Base-by-base conservation (phyloP, 1,140 invertebrate species). In the Thereuonema tuberculata region DNA sequence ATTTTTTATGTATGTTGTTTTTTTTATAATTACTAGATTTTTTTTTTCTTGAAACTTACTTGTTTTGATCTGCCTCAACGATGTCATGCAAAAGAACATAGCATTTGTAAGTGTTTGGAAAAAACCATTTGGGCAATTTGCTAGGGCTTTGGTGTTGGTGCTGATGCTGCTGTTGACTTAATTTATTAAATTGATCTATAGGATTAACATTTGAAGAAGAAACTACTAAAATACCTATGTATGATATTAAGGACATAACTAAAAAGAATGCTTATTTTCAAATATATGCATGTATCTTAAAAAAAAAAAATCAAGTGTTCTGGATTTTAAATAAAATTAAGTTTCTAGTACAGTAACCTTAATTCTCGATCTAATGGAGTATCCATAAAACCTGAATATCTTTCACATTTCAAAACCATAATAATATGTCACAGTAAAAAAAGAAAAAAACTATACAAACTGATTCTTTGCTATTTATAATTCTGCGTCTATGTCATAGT, bases 61-160 rank as follows among this genome's bases (percentile, higher is more conserved):
- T 82, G 37, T 76, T 71, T 43, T 69, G 73, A 63, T 85, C 80
- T 65, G 80, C 80, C 64, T 79, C 77, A n/a, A 75, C 62, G n/a
- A 79, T 77, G 76, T 96, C 93, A 76, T 96, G 88, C 50, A 97
- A 68, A 46, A 97, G 77, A 60, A 97, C 83, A 76, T 92, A 95
- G 74, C 89, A 92, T 68, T 89, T 85, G 25, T 94, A 77, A 28
- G 89, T 83, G 63, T 84, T 83, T 60, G 83, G 83, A 66, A 81
- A 84, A 72, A 97, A 94, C 92, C 93, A 97, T 70, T 93, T 93
- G 58, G 85, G 86, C 68, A 86, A 75, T 75, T 87, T 86, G 65
- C 83, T 82, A 47, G 86, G 82, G 28, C 80, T 76, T 54, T 82
- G 78, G 74, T 81, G 83, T 69, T 85, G 84, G 68, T 85, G 81